Percentiles rank a stretch among this genome's conserved stretches.
phyloP scores from a whole-genome alignment of 1,140 invertebrate genomes.

The Cephus cinctus region DNA sequence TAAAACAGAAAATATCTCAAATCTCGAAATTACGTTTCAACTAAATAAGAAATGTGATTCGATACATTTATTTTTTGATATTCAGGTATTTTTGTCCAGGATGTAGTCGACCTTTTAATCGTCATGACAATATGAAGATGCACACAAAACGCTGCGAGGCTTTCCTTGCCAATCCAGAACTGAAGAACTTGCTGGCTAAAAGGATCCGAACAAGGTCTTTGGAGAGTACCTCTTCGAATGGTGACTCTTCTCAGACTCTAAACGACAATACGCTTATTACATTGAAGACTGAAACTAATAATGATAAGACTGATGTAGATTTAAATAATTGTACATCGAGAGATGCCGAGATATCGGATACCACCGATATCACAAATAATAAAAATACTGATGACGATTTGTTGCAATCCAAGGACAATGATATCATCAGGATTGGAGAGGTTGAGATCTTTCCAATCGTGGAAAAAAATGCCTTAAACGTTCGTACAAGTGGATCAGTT shows the following conservation, averaged over 20 bases:
- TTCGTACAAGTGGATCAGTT: neutral
- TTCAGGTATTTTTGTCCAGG: conserved; percentile 34
- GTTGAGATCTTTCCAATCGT: neutral
- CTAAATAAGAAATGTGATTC: neutral
- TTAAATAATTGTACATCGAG: neutral
- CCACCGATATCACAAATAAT: neutral
- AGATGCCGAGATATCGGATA: conserved; percentile 3
- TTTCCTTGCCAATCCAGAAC: conserved; percentile 27
- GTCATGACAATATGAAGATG: conserved; percentile 43
- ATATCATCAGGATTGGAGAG: neutral
- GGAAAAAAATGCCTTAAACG: neutral
- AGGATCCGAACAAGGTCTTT: conserved; percentile 8
- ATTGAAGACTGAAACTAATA: neutral
- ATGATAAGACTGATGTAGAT: conserved; percentile 4
- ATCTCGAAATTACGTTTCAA: neutral
- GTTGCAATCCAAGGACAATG: neutral
- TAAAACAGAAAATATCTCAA: conserved; percentile 4
- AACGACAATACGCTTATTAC: neutral
- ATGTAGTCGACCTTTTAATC: conserved; percentile 35
- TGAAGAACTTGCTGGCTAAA: conserved; percentile 9
- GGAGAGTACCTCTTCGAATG: conserved; percentile 10
- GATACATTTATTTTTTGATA: conserved; percentile 7
- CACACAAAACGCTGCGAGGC: conserved; percentile 33
- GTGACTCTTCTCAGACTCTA: conserved; percentile 9
- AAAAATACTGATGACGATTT: no score